A percentile compares a stretch with the other conserved stretches of the same genome.
phyloP scores from a whole-genome alignment of 2,113 vertebrate species.

The Halichoeres trimaculatus region DNA sequence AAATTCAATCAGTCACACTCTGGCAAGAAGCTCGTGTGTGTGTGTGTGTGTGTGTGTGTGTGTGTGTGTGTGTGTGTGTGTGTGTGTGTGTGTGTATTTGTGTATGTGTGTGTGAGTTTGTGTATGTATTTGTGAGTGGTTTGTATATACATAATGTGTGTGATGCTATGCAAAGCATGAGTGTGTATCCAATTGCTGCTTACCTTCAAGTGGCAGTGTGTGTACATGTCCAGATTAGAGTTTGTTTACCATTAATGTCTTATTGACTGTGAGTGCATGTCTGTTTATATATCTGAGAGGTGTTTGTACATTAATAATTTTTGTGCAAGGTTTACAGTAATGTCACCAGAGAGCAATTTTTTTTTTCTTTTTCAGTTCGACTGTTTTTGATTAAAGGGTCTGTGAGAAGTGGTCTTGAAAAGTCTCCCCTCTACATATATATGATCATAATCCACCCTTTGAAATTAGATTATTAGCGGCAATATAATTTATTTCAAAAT shows the following conservation, averaged over 20 bases:
- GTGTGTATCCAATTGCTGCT: neutral
- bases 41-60: constrained; percentile 13
- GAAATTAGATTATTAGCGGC: no score
- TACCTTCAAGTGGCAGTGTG: neutral
- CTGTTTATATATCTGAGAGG: neutral
- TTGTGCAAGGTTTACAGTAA: no score
- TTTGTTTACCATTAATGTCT: no score
- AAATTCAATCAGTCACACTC: constrained; percentile 70
- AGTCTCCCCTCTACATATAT: no score
- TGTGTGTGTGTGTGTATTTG: constrained; percentile 6
- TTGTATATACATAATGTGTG: neutral
- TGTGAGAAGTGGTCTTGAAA: no score
- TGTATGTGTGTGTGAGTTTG: neutral
- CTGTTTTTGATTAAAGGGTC: no score
- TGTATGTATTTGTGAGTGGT: neutral
- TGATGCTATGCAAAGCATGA: neutral
- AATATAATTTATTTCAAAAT: no score
- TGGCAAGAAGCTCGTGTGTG: constrained; percentile 31
- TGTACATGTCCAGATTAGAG: neutral
- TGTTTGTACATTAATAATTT: neutral
- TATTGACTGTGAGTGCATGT: neutral
- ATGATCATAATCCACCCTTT: no score
- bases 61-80: neutral
- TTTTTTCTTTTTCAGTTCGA: no score
- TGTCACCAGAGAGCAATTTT: no score